Evolutionary conservation across 2,113 vertebrate species (phyloP), one percentile per base, ranked within the genome.

Genomic region (Platysteira castanea): DNA sequence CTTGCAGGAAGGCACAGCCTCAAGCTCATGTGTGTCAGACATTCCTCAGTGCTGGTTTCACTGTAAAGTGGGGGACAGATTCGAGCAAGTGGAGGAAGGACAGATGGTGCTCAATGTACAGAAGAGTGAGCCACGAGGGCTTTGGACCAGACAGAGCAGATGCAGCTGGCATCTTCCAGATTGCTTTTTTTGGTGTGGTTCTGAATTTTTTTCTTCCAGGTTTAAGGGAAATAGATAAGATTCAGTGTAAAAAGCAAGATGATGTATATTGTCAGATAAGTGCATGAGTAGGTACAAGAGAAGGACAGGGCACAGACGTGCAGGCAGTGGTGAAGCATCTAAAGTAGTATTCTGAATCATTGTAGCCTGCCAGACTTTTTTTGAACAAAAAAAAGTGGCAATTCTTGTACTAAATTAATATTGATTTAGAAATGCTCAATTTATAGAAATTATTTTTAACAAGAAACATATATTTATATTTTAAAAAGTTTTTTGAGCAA

Each of bases 171-270:
- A 1, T 54, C 24, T 42, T 54, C 39, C 30, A 27, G 12, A 41
- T 56, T 1, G 1, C 14, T 50, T 31, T 1, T 17, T 15, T 73
- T 61, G 19, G 4, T n/a, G 20, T 26, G 13, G 2, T 22, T 64
- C 46, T 60, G 41, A 44, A 20, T 69, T 30, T 8, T 56, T 6
- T 71, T 73, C 21, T 68, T 56, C 17, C 0, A 0, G 19, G 4
- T 44, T 56, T 47, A 20, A 77, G 35, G 31, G 41, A 77, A 70
- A 28, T 47, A 26, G 16, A 1, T 54, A 39, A 56, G 28, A 35
- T 7, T 52, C 16, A 19, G 9, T 44, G 41, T 37, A 57, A 65
- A 91, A 56, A 70, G 6, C 42, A 56, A 47, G 39, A 9, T 26
- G 5, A 50, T 84, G 14, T 21, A 13, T 56, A 21, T 57, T 47